Conservation (phyloP, 2,888 invertebrate species). For the Volucella inanis region DNA sequence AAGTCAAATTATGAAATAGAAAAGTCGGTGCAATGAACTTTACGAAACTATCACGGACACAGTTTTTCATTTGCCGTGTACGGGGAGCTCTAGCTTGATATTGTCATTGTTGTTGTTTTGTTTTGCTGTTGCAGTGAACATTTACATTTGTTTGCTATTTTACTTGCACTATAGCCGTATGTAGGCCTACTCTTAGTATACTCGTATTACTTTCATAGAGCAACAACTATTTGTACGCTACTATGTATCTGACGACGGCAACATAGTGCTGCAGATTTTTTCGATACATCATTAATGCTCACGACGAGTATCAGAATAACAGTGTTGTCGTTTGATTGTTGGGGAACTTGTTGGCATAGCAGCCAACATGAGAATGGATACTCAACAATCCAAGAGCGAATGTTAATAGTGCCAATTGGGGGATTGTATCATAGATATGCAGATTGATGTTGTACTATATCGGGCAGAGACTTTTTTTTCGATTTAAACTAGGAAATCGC, state of each 20-base stretch:
- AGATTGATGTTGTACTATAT: not conserved
- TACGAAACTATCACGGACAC: constrained; percentile 69
- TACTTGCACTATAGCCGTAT: not conserved
- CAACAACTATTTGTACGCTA: not conserved
- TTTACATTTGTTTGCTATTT: constrained; percentile 41
- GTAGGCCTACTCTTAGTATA: not conserved
- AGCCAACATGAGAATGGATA: constrained; percentile 45
- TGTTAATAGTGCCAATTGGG: constrained; percentile 23
- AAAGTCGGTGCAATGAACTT: constrained; percentile 72
- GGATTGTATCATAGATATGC: constrained; percentile 5
- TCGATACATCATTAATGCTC: constrained; percentile 38
- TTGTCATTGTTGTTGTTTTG: constrained; percentile 11
- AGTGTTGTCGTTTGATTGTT: constrained; percentile 55
- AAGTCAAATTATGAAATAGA: constrained; percentile 74
- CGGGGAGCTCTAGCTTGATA: not conserved
- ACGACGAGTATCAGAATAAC: constrained; percentile 9
- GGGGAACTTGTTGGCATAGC: constrained; percentile 64
- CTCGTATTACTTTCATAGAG: not conserved
- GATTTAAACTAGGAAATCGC: not conserved
- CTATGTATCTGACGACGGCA: not conserved
- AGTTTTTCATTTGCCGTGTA: constrained; percentile 63
- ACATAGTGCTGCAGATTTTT: constrained; percentile 39
- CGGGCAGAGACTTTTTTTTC: not conserved
- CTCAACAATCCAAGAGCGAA: constrained; percentile 6
- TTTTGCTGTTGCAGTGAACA: constrained; percentile 22